phyloP scores from a whole-genome alignment of 2,888 invertebrate species.

The Drosophila subquinaria region DNA sequence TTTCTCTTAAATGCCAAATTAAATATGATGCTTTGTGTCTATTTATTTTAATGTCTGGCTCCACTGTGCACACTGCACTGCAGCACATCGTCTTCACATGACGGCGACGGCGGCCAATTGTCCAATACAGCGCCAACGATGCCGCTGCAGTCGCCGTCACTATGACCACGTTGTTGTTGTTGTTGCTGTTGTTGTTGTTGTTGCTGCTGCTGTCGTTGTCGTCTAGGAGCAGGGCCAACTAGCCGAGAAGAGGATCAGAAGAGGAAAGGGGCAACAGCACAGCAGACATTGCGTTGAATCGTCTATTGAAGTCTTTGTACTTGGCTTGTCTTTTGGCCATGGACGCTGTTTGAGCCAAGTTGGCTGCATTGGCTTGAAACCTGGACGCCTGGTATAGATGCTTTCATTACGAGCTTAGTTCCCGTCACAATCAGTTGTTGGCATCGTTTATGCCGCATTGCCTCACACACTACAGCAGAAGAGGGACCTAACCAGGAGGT shows the following conservation, averaged over 20 bases:
- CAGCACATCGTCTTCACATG: conserved; percentile 35
- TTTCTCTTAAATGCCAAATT: not conserved
- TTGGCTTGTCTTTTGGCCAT: conserved; percentile 48
- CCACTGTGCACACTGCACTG: conserved; percentile 54
- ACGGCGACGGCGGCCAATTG: conserved; percentile 70
- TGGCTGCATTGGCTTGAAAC: conserved; percentile 30
- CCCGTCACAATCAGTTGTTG: conserved; percentile 84
- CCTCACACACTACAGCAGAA: conserved; percentile 52
- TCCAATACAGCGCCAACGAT: conserved; percentile 66
- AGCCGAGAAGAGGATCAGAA: not conserved
- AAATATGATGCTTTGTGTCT: not conserved
- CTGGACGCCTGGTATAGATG: conserved; percentile 69
- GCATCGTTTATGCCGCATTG: conserved; percentile 82
- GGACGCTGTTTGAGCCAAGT: conserved; percentile 37
- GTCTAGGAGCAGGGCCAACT: conserved; percentile 34
- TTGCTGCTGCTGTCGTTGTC: conserved; percentile 28
- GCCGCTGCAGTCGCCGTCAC: conserved; percentile 50
- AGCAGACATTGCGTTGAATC: conserved; percentile 68
- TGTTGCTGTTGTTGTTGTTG: conserved; percentile 3
- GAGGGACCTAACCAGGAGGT: conserved; percentile 10
- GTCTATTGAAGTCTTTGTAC: conserved; percentile 63
- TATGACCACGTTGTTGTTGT: conserved; percentile 27
- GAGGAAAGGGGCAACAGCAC: not conserved
- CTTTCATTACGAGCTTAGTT: conserved; percentile 84
- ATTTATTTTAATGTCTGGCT: not conserved